Conservation (phyloP, 1,140 invertebrate genomes). For the Glossosoma conforme region DNA sequence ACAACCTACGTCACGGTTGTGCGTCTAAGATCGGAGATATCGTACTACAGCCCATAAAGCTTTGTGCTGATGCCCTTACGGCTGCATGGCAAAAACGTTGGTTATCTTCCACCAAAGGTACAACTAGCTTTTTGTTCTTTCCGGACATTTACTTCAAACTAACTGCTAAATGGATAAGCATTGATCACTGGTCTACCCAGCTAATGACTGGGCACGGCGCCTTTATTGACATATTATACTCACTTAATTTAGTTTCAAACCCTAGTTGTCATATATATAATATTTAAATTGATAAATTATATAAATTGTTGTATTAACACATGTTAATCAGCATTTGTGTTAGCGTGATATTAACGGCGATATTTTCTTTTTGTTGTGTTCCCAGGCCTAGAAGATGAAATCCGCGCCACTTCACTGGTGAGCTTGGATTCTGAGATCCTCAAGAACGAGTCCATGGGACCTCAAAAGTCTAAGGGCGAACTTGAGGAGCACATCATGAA, state of each 20-base stretch:
- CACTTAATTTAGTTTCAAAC: not conserved
- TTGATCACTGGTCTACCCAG: not conserved
- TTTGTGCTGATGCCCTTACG: no score
- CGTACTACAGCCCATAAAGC: no score
- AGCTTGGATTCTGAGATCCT: conserved; percentile 17
- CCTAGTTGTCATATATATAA: not conserved
- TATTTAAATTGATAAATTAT: not conserved
- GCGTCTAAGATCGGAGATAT: no score
- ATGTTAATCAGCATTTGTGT: not conserved
- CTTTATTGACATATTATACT: not conserved
- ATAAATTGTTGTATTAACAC: not conserved
- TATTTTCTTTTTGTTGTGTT: conserved; percentile 1
- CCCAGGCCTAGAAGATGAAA: conserved; percentile 15
- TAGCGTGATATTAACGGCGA: not conserved
- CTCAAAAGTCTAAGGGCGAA: conserved; percentile 14
- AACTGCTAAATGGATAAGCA: not conserved
- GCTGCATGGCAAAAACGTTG: no score
- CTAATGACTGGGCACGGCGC: not conserved
- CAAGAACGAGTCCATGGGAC: conserved; percentile 1
- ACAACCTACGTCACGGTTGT: no score
- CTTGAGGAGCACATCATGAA: conserved; percentile 17
- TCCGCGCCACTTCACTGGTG: conserved; percentile 21
- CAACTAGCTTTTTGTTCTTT: not conserved
- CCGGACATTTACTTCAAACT: not conserved
- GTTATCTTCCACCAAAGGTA: no score